These are phyloP conservation scores for Spea hammondii DNA, from an alignment of 2,797 vertebrate species.

Conservation along the genomic window DNA sequence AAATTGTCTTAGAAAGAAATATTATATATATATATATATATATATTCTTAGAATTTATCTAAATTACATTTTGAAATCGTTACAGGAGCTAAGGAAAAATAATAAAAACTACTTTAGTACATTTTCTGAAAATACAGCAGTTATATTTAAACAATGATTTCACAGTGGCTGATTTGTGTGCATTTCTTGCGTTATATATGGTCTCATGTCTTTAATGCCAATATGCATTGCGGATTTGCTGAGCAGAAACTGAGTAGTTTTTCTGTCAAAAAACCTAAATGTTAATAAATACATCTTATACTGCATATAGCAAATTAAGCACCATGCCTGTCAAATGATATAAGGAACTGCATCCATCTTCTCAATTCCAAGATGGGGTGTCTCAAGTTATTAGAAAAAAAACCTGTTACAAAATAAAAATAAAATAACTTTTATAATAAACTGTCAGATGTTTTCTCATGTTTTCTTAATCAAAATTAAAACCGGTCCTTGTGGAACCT, in stretches of 20 bases:
- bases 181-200: background rate
- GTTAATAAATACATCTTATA: constrained; percentile 48
- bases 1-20: background rate
- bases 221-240: constrained; percentile 3
- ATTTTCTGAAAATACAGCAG: background rate
- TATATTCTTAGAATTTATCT: background rate
- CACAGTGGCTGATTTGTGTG: background rate
- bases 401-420: background rate
- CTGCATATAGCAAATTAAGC: constrained; percentile 31
- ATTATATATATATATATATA: background rate
- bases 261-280: constrained; percentile 47
- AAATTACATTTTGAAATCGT: too few relatives aligned
- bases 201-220: constrained; percentile 12
- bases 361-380: constrained; percentile 21
- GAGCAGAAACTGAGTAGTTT: constrained; percentile 33
- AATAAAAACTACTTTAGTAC: too few relatives aligned
- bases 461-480: background rate
- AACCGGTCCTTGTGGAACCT: too few relatives aligned
- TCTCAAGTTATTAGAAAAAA: constrained; percentile 4
- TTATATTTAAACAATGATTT: background rate
- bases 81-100: too few relatives aligned
- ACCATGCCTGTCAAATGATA: constrained; percentile 37
- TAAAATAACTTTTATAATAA: constrained; percentile 7
- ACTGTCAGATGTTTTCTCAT: constrained; percentile 9
- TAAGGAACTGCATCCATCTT: constrained; percentile 28